These are phyloP conservation scores for Telmatherina bonti DNA, from an alignment of 2,797 vertebrate genomes.

Conservation along the genomic window DNA sequence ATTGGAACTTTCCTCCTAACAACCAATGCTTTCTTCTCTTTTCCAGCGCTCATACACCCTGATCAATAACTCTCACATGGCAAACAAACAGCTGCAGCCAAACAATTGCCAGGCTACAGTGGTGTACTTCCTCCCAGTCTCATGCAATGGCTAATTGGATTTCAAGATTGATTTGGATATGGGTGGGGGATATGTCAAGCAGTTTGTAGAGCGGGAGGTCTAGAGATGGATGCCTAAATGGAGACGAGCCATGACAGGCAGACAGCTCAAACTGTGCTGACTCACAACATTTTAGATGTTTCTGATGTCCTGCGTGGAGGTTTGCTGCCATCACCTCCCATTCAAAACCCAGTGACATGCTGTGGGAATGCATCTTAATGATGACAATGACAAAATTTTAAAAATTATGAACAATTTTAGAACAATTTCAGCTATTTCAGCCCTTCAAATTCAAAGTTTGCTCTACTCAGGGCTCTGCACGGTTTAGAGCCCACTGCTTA, in stretches of 20 bases:
- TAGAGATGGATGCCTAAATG: slow-evolving; percentile 37
- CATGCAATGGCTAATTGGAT: slow-evolving; percentile 71
- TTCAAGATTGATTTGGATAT: slow-evolving; percentile 67
- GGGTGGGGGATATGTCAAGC: slow-evolving; percentile 33
- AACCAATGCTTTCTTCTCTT: slow-evolving; percentile 32
- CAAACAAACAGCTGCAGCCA: slow-evolving; percentile 59
- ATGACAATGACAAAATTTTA: too few relatives aligned
- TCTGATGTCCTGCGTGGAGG: background rate
- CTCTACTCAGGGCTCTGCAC: too few relatives aligned
- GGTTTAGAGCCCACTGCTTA: too few relatives aligned
- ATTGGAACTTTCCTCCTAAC: slow-evolving; percentile 29
- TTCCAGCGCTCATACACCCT: slow-evolving; percentile 21
- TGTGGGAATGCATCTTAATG: too few relatives aligned
- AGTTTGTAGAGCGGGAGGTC: slow-evolving; percentile 24
- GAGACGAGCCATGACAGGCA: slow-evolving; percentile 26
- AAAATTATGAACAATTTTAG: too few relatives aligned
- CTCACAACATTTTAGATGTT: background rate
- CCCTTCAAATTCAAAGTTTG: too few relatives aligned
- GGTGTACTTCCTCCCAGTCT: slow-evolving; percentile 54
- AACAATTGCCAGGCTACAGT: slow-evolving; percentile 59
- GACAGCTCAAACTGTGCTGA: slow-evolving; percentile 27
- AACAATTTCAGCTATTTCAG: background rate
- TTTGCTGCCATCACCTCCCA: slow-evolving; percentile 1
- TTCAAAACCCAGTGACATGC: too few relatives aligned
- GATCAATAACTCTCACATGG: slow-evolving; percentile 65